Percentiles rank a stretch among this genome's conserved stretches.
Evolutionary conservation across 2,113 vertebrate species (phyloP).

Genomic region (Emydura subglobosa): DNA sequence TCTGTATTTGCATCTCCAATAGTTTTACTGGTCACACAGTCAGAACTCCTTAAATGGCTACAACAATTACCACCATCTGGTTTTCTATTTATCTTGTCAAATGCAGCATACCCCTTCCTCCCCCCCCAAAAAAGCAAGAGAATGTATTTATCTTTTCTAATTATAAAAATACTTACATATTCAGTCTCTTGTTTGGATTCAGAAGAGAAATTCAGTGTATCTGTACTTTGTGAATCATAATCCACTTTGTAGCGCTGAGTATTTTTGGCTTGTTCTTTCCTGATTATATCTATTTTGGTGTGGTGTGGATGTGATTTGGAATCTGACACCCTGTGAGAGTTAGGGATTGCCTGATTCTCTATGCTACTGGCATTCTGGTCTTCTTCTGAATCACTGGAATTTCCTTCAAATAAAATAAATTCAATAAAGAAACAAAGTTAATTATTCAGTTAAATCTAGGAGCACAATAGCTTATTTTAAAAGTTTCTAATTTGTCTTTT

Average conservation of each 20-base stretch:
- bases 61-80: not conserved
- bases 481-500: rapidly evolving
- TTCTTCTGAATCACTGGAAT: slow-evolving; percentile 83
- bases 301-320: slow-evolving; percentile 77
- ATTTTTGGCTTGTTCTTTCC: slow-evolving; percentile 86
- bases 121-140: not conserved
- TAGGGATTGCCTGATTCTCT: slow-evolving; percentile 74
- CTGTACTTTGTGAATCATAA: slow-evolving; percentile 84
- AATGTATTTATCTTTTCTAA: not conserved
- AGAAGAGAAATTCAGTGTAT: slow-evolving; percentile 91
- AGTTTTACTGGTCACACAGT: not conserved
- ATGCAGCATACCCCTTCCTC: rapidly evolving
- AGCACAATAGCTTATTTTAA: not conserved
- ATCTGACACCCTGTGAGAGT: slow-evolving; percentile 74
- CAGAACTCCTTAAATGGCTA: not conserved
- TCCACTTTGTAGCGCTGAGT: slow-evolving; percentile 89
- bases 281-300: slow-evolving; percentile 86
- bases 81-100: not conserved
- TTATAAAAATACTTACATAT: slow-evolving; percentile 85
- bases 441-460: rapidly evolving
- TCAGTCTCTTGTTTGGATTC: slow-evolving; percentile 91
- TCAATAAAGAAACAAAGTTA: not conserved
- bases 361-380: slow-evolving; percentile 73
- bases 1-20: not conserved
- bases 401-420: slow-evolving; percentile 72